These are phyloP conservation scores for Paramormyrops hopkinsi DNA, from an alignment of 2,797 vertebrate genomes.

Conservation along the genomic window DNA sequence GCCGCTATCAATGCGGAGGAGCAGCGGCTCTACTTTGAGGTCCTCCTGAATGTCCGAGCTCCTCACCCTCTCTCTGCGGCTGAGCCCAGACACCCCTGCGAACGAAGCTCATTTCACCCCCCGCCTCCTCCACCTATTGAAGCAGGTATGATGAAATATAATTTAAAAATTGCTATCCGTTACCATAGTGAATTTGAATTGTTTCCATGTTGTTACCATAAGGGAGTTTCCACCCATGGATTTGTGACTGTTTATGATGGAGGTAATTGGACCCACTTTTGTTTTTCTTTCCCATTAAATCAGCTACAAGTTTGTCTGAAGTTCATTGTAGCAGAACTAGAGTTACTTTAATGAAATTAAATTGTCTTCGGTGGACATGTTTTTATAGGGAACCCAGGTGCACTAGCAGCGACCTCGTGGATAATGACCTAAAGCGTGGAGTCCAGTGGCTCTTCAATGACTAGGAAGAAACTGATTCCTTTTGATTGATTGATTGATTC, in stretches of 20 bases:
- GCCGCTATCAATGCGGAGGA: not conserved
- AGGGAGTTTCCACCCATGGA: not conserved
- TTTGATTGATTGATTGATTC: not conserved
- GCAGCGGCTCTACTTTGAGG: not conserved
- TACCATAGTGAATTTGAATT: not conserved
- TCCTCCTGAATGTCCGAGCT: not conserved
- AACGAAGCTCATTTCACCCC: not conserved
- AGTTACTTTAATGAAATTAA: not conserved
- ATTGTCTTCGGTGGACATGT: not conserved
- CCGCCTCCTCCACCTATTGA: not conserved
- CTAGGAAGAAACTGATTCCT: not conserved
- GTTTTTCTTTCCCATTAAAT: not conserved
- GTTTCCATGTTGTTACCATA: not conserved
- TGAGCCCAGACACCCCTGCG: not conserved
- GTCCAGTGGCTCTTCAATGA: not conserved
- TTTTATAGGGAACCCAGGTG: not conserved
- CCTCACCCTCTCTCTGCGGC: not conserved
- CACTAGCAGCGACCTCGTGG: not conserved
- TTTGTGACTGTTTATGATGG: not conserved
- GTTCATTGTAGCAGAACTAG: not conserved
- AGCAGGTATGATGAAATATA: not conserved
- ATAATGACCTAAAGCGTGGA: not conserved
- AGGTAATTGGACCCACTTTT: not conserved
- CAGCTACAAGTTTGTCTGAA: not conserved
- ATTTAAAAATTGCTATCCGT: not conserved